Conservation (phyloP, 2,888 invertebrate species). For the Apamea epomidion region DNA sequence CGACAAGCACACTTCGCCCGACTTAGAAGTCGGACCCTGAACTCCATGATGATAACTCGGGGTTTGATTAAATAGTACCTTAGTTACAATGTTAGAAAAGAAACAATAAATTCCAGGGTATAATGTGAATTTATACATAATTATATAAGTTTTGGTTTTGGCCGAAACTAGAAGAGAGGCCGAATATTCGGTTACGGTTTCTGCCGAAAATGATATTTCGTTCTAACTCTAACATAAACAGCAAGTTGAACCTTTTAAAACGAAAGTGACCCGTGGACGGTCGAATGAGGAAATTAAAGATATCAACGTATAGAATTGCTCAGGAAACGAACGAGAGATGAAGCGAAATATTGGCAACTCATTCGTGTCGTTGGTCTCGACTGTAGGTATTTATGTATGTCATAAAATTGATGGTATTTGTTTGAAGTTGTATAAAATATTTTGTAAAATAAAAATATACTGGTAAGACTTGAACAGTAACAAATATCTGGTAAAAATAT, state of each 20-base stretch:
- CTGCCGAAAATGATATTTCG: background rate
- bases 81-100: background rate
- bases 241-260: slow-evolving; percentile 62
- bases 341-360: slow-evolving; percentile 54
- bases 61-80: background rate
- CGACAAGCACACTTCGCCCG: background rate
- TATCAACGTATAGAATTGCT: slow-evolving; percentile 73
- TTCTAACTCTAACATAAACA: slow-evolving; percentile 36
- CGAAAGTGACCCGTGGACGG: slow-evolving; percentile 70
- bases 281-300: slow-evolving; percentile 75
- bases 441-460: background rate
- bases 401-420: background rate
- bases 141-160: background rate
- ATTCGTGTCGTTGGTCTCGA: slow-evolving; percentile 38
- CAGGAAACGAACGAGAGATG: slow-evolving; percentile 61
- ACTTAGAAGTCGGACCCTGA: background rate
- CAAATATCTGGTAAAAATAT: too few species aligned
- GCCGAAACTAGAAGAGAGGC: background rate
- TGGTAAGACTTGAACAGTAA: background rate
- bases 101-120: background rate
- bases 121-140: background rate
- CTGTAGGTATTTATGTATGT: background rate
- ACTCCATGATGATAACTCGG: background rate
- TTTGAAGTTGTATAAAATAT: background rate
- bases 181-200: slow-evolving; percentile 10